A percentile compares a stretch with the other conserved stretches of the same genome.
Conservation (phyloP, 2,113 vertebrate genomes). For the Gallinago paraguaiae region DNA sequence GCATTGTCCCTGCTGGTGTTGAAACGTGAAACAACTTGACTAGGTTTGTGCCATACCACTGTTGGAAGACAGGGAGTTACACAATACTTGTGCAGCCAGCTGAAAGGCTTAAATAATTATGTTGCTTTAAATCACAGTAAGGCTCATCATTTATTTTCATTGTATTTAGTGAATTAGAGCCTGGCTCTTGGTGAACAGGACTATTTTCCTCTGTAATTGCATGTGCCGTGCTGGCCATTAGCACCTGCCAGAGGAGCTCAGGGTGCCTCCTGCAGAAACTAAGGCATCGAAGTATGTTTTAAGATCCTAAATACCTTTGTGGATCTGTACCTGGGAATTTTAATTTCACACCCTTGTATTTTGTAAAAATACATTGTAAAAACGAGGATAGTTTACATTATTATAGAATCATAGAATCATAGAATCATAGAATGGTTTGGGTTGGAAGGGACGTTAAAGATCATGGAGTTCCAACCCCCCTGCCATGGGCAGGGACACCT, state of each 20-base stretch:
- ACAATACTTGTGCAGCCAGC: neutral
- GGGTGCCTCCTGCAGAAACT: neutral
- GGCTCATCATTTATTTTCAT: neutral
- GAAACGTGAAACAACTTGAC: neutral
- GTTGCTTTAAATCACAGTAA: neutral
- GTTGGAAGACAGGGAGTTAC: neutral
- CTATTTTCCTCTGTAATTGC: neutral
- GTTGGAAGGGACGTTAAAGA: no score
- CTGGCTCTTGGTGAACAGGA: neutral
- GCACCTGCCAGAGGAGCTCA: neutral
- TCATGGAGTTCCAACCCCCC: no score
- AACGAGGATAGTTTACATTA: neutral
- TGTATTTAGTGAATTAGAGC: neutral
- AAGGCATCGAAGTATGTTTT: neutral
- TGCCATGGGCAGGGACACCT: no score
- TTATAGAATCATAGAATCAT: no score
- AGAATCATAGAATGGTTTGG: no score
- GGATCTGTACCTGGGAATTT: neutral
- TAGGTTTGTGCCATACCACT: neutral
- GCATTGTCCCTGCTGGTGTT: neutral
- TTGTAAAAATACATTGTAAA: neutral
- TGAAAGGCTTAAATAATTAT: neutral
- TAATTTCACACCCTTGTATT: neutral
- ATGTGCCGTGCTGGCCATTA: accelerated
- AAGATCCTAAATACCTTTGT: neutral